phyloP scores from a whole-genome alignment of 2,888 invertebrate species.

The Halocaridina rubra region DNA sequence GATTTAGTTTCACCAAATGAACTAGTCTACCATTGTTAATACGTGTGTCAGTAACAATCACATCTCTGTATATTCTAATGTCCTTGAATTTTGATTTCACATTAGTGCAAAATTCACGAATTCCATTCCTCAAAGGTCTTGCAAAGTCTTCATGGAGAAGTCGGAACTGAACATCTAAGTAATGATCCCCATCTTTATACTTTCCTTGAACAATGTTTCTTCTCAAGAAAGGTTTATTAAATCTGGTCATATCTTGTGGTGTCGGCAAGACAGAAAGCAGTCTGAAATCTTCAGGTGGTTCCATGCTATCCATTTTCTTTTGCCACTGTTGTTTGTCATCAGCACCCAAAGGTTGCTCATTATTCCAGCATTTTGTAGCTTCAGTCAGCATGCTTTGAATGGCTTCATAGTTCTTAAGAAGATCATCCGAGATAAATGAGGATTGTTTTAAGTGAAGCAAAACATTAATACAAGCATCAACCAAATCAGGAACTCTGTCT shows the following conservation, averaged over 20 bases:
- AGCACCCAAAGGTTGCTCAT: not conserved
- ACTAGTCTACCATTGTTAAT: not conserved
- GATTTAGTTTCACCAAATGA: conserved; percentile 30
- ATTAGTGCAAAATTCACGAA: conserved; percentile 73
- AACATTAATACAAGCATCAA: not conserved
- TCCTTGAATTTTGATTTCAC: conserved; percentile 65
- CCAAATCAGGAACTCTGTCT: not conserved
- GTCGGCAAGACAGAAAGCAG: conserved; percentile 67
- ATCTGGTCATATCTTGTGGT: conserved; percentile 66
- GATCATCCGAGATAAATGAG: not conserved
- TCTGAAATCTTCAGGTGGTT: conserved; percentile 70
- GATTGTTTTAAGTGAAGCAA: not conserved
- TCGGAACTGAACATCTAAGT: conserved; percentile 83
- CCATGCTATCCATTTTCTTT: not conserved
- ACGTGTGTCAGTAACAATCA: conserved; percentile 11
- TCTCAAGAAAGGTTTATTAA: conserved; percentile 70
- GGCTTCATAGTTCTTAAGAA: not conserved
- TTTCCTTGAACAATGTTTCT: conserved; percentile 75
- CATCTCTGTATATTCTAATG: conserved; percentile 52
- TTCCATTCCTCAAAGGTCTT: conserved; percentile 78
- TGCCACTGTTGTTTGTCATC: not conserved
- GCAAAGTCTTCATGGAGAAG: conserved; percentile 84
- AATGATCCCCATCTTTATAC: conserved; percentile 77
- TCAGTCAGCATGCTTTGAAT: conserved; percentile 12
- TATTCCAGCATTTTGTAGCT: not conserved